A percentile compares a stretch with the other conserved stretches of the same genome.
Conservation (phyloP, 2,888 invertebrate genomes). For the Rhagium mordax region DNA sequence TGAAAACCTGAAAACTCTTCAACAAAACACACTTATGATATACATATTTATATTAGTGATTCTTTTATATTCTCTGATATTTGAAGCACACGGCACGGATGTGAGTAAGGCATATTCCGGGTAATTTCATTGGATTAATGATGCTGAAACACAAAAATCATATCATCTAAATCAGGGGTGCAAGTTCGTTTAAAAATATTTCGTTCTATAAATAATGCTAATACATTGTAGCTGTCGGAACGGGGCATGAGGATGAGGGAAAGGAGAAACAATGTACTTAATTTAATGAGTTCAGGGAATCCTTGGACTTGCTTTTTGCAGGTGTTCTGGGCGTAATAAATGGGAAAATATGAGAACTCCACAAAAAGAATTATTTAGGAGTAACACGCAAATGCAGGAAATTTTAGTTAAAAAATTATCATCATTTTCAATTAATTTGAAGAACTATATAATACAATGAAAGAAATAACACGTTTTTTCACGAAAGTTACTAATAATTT, state of each 20-base stretch:
- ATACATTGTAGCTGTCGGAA: constrained; percentile 29
- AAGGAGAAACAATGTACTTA: constrained; percentile 41
- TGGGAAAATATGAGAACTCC: background rate
- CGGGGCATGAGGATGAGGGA: constrained; percentile 10
- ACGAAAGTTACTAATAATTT: no score
- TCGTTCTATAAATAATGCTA: constrained; percentile 18
- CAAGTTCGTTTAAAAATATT: constrained; percentile 15
- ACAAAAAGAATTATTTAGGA: background rate
- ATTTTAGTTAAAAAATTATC: background rate
- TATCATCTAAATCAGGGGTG: background rate
- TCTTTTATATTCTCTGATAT: no score
- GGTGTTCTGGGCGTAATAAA: constrained; percentile 11
- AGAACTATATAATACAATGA: background rate
- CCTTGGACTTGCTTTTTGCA: constrained; percentile 20
- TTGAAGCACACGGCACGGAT: no score
- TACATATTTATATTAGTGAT: no score
- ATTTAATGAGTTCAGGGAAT: constrained; percentile 43
- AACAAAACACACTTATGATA: no score
- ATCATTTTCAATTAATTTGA: background rate
- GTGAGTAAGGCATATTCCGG: no score
- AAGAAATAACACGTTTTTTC: no score
- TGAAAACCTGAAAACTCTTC: no score
- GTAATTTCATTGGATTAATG: background rate
- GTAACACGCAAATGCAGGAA: background rate
- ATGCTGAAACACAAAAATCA: background rate